These are phyloP conservation scores for Penelope pileata DNA, from an alignment of 2,113 vertebrate genomes.

Conservation along the genomic window DNA sequence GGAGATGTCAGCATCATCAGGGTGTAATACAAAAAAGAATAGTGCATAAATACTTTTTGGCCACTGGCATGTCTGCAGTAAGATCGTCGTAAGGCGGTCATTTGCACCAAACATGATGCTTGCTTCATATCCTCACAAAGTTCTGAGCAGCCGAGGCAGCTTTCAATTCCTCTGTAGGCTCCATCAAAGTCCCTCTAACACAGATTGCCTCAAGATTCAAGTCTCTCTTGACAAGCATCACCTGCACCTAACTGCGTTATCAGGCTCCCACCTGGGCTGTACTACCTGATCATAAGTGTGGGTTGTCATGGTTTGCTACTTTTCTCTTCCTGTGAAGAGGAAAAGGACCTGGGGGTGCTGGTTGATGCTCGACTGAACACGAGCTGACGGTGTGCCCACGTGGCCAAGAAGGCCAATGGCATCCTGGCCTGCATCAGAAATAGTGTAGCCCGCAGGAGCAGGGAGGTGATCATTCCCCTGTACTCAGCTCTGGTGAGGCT, in stretches of 20 bases:
- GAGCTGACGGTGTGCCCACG: too few relatives aligned
- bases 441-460: too few relatives aligned
- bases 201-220: not conserved
- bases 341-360: too few relatives aligned
- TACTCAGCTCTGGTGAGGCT: too few relatives aligned
- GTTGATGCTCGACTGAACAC: too few relatives aligned
- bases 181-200: not conserved
- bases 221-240: not conserved
- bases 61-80: not conserved
- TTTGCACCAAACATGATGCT: rapidly evolving
- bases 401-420: too few relatives aligned
- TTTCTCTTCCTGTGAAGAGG: too few relatives aligned
- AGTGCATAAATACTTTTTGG: not conserved
- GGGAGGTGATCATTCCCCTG: too few relatives aligned
- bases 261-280: not conserved
- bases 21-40: not conserved
- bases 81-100: not conserved
- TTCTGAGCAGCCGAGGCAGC: not conserved
- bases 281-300: slow-evolving; percentile 9
- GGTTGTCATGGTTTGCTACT: not conserved
- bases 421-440: too few relatives aligned
- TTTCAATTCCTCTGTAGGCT: not conserved
- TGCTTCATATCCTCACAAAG: not conserved
- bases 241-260: slow-evolving; percentile 4
- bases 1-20: not conserved